Base-by-base conservation (phyloP, 2,797 vertebrate genomes). In the Chromis chromis region DNA sequence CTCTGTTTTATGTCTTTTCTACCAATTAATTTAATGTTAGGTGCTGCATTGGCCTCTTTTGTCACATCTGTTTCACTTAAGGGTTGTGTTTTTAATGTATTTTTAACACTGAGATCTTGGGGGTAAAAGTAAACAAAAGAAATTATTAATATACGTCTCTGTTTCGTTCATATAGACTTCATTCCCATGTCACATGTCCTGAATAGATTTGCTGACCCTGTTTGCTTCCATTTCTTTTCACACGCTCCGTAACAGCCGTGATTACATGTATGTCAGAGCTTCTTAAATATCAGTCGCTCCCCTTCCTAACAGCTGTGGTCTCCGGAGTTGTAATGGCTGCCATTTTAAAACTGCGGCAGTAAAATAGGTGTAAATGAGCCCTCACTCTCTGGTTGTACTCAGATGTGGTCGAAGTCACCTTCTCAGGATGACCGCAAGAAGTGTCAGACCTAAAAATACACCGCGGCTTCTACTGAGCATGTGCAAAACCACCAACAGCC, bases 391-490 rank as follows among this genome's bases (percentile, higher is more conserved):
- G 28, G 39, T 27, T 27, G 42, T 57, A 9, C 57, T 69, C 53
- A 50, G 16, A 67, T 22, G 17, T 42, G 46, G 74, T 76, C 60
- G 31, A 65, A 82, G 72, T 85, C 76, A 83, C 76, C 64, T 78
- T 88, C 80, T 83, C 58, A 36, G 63, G 55, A 64, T 6, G 4
- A 62, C 39, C 44, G 36, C 3, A 46, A 54, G 57, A 74, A 59
- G 65, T 44, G 76, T 82, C 76, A 44, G 65, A 25, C 33, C 80
- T 90, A 87, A 90, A 90, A 91, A 91, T 88, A 91, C 39, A 55
- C 22, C 0, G 0, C 27, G 24, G 56, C 27, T 25, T 75, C 69
- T 48, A 79, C 60, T 36, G 70, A 65, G 72, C 69, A 57, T 50
- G 76, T 72, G 67, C 68, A 71, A 77, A 84, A 17, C 57, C 55